These are phyloP conservation scores for Ptilonorhynchus violaceus DNA, from an alignment of 2,113 vertebrate genomes.

Conservation along the genomic window DNA sequence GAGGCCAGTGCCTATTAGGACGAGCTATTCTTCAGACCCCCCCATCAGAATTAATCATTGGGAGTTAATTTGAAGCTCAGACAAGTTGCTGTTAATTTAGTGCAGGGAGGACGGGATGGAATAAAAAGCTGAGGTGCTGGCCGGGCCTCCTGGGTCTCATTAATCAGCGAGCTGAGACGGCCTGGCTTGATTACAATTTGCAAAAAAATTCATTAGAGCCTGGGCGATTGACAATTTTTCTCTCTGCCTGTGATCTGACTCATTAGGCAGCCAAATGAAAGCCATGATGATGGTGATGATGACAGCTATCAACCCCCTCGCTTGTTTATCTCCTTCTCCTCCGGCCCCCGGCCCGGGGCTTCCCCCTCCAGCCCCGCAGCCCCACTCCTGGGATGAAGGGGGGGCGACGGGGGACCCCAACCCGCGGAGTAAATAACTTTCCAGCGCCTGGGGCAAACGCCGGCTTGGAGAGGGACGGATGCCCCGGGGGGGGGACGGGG, in stretches of 20 bases:
- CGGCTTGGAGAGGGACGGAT: background rate
- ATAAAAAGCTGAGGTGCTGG: constrained; percentile 83
- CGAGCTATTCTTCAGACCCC: constrained; percentile 85
- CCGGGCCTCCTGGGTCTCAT: constrained; percentile 87
- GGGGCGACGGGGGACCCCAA: background rate
- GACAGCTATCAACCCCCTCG: constrained; percentile 79
- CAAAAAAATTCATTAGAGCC: constrained; percentile 94
- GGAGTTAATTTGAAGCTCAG: constrained; percentile 94
- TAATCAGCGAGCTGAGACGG: constrained; percentile 90
- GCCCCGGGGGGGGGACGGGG: background rate
- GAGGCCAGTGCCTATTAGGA: constrained; percentile 85
- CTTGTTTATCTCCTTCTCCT: constrained; percentile 82
- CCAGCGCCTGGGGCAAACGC: background rate
- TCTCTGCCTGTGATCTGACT: constrained; percentile 84
- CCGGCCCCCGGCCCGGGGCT: constrained; percentile 51
- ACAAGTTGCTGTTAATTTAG: constrained; percentile 96
- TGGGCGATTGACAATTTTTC: constrained; percentile 89
- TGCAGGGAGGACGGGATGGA: constrained; percentile 83
- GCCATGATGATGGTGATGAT: constrained; percentile 79
- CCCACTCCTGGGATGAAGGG: background rate
- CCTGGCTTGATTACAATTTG: constrained; percentile 96
- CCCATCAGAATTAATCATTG: constrained; percentile 93
- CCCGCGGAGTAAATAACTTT: background rate
- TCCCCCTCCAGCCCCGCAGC: background rate
- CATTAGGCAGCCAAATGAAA: constrained; percentile 89